These are phyloP conservation scores for Saguinus midas DNA, from an alignment of 2,113 vertebrate species.

Conservation along the genomic window DNA sequence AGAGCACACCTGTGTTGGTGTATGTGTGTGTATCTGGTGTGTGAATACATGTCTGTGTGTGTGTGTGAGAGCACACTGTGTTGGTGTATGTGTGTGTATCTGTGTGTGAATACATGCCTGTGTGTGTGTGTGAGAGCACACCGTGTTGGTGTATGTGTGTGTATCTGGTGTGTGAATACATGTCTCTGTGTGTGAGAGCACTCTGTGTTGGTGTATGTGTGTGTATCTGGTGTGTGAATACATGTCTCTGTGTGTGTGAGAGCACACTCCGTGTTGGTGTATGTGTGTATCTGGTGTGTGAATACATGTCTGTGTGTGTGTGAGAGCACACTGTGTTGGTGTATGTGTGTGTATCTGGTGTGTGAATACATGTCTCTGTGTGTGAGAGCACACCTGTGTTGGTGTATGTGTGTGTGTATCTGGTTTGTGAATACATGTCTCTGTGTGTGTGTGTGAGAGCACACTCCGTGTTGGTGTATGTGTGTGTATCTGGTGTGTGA, in stretches of 20 bases:
- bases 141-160: no score
- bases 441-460: background rate
- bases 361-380: no score
- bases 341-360: accelerated
- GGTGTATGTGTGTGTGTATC: no score
- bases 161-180: no score
- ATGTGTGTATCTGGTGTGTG: background rate
- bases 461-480: no score
- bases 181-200: no score
- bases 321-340: no score
- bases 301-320: no score
- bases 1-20: background rate
- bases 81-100: no score
- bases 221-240: background rate
- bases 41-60: background rate
- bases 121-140: background rate
- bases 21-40: background rate
- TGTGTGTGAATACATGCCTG: background rate
- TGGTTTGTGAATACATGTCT: background rate
- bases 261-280: background rate
- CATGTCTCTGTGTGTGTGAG: background rate
- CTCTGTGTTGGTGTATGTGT: background rate
- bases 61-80: background rate
- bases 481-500: no score
- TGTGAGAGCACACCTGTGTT: background rate